phyloP scores from a whole-genome alignment of 92 coral and sea anemone species.

The Bergia puertoricense region DNA sequence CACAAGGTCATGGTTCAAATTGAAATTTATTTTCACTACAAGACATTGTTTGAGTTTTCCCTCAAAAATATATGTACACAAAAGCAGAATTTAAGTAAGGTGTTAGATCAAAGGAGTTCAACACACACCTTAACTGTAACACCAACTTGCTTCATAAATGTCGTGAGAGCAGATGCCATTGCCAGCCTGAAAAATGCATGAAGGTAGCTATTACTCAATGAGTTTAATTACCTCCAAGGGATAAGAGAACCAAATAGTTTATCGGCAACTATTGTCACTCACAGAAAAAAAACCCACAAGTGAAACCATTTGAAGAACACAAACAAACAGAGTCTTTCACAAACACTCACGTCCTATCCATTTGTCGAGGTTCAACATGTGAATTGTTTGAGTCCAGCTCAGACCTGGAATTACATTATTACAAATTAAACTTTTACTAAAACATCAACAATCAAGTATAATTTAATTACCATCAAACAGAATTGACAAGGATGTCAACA shows the following conservation, averaged over 20 bases:
- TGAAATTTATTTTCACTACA: too few relatives aligned
- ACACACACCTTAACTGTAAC: slow-evolving; percentile 76
- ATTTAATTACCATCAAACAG: not conserved
- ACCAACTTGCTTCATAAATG: slow-evolving; percentile 97
- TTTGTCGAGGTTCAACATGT: slow-evolving; percentile 56
- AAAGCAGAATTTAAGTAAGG: not conserved
- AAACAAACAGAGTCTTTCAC: not conserved
- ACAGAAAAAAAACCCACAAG: too few relatives aligned
- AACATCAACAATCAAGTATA: not conserved
- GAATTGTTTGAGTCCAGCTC: slow-evolving; percentile 74
- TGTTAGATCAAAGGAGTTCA: too few relatives aligned
- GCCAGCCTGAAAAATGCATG: slow-evolving; percentile 63
- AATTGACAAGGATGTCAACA: not conserved
- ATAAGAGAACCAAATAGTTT: not conserved
- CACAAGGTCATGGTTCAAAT: too few relatives aligned
- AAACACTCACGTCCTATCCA: slow-evolving; percentile 71
- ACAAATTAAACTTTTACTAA: not conserved
- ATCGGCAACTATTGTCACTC: not conserved
- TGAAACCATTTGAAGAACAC: not conserved
- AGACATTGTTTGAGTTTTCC: too few relatives aligned
- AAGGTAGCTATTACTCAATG: not conserved
- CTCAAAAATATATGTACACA: not conserved
- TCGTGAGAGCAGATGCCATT: slow-evolving; percentile 91
- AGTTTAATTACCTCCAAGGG: not conserved
- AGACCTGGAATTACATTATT: slow-evolving; percentile 46